A percentile compares a stretch with the other conserved stretches of the same genome.
These are phyloP conservation scores for Panurus biarmicus DNA, from an alignment of 2,113 vertebrate species.

Conservation along the genomic window DNA sequence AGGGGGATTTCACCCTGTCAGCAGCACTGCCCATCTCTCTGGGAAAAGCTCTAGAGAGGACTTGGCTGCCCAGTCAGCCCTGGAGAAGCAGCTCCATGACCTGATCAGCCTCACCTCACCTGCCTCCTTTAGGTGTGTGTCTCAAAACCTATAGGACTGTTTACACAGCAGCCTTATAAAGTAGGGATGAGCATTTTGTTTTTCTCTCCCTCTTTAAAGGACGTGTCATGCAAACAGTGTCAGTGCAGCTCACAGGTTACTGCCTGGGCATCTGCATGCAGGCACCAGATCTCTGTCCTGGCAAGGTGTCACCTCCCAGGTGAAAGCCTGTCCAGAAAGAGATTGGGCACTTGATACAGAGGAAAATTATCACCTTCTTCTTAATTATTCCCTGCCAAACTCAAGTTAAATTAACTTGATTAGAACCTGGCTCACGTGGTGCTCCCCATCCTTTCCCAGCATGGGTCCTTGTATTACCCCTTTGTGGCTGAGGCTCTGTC, in stretches of 20 bases:
- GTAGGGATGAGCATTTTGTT: background rate
- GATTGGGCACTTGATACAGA: background rate
- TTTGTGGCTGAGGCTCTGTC: background rate
- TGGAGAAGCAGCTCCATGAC: background rate
- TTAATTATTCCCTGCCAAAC: background rate
- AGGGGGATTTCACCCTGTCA: background rate
- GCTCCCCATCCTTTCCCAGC: background rate
- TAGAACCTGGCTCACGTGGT: background rate
- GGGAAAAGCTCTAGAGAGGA: background rate
- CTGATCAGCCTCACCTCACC: background rate
- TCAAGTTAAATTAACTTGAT: constrained; percentile 26
- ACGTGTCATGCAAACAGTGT: background rate
- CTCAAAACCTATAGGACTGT: background rate
- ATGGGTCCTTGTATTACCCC: background rate
- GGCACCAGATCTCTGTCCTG: background rate
- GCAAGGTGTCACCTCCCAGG: background rate
- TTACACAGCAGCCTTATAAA: background rate
- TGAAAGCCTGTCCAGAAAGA: constrained; percentile 15
- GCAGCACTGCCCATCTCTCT: background rate
- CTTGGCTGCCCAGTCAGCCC: background rate
- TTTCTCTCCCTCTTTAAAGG: background rate
- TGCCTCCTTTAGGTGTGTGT: background rate
- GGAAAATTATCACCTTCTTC: constrained; percentile 27
- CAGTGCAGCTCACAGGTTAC: background rate
- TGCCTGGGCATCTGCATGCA: background rate